phyloP scores from a whole-genome alignment of 37 sponge, comb jelly and placozoan genomes.

The Tethya wilhelma region DNA sequence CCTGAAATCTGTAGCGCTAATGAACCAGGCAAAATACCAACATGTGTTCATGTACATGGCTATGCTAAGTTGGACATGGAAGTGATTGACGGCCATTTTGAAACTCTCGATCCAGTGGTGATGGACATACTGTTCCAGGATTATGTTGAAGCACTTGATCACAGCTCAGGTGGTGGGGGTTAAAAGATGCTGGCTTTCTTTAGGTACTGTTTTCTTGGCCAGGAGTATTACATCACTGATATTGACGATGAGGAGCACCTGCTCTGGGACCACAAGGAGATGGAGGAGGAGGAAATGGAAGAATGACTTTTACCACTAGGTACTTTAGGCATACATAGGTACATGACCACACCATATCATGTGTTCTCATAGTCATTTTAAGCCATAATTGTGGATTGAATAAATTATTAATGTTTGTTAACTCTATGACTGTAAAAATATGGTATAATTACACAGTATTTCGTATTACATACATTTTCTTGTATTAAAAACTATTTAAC shows the following conservation, averaged over 20 bases:
- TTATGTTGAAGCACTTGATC: constrained; percentile 94
- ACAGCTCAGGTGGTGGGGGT: constrained; percentile 87
- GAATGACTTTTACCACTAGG: background rate
- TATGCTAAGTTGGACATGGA: constrained; percentile 81
- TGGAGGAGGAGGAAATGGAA: background rate
- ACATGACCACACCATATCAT: too few relatives aligned
- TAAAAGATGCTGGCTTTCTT: constrained; percentile 86
- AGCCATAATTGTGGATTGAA: background rate
- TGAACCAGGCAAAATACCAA: constrained; percentile 67
- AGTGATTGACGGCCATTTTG: constrained; percentile 72
- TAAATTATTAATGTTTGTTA: too few relatives aligned
- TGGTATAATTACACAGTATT: too few relatives aligned
- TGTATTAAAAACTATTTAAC: too few relatives aligned
- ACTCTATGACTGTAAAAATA: too few relatives aligned
- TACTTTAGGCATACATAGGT: background rate
- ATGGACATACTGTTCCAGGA: constrained; percentile 84
- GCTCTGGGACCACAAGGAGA: constrained; percentile 72
- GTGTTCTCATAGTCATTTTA: background rate
- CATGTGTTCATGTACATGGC: constrained; percentile 83
- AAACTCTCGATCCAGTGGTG: constrained; percentile 59
- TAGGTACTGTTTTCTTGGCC: constrained; percentile 80
- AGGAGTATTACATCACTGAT: constrained; percentile 82
- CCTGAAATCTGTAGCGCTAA: constrained; percentile 38
- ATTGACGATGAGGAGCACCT: constrained; percentile 57
- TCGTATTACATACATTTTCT: too few relatives aligned